Conservation (phyloP, 1,140 invertebrate species). For the Aphidius ervi region DNA sequence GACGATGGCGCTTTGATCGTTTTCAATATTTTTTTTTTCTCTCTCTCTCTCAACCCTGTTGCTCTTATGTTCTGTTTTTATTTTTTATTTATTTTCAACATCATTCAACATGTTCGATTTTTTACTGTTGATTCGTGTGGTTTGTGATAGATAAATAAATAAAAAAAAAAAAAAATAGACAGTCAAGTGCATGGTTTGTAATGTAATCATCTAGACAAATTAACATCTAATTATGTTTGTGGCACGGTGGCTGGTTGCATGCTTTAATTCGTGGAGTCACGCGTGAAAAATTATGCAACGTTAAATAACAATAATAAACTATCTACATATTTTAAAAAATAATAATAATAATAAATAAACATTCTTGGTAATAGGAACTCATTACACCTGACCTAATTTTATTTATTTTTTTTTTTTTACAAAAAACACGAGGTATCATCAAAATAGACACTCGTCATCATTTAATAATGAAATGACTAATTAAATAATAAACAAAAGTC, state of each 20-base stretch:
- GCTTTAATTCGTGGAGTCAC: conserved; percentile 34
- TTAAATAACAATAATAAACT: conserved; percentile 16
- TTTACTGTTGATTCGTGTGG: too few species aligned
- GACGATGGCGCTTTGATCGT: too few species aligned
- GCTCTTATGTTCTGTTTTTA: too few species aligned
- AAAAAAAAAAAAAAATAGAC: not conserved
- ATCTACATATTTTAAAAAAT: too few species aligned
- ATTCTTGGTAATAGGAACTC: conserved; percentile 9
- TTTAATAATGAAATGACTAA: not conserved
- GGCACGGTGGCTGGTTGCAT: conserved; percentile 30
- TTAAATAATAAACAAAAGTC: too few species aligned
- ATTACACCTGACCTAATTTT: conserved; percentile 32
- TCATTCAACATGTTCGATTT: too few species aligned
- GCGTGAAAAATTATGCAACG: conserved; percentile 29
- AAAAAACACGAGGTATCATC: conserved; percentile 18
- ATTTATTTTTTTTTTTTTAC: conserved; percentile 17
- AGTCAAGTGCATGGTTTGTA: conserved; percentile 38
- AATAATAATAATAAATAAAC: conserved; percentile 3
- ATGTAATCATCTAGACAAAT: too few species aligned
- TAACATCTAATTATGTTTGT: conserved; percentile 33
- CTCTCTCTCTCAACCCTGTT: too few species aligned
- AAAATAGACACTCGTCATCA: not conserved
- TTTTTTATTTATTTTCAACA: too few species aligned
- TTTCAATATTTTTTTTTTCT: too few species aligned
- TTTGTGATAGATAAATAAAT: not conserved